Evolutionary conservation across 2,797 vertebrate genomes (phyloP), one percentile per base, ranked within the genome.

Genomic region (Caiman crocodilus): DNA sequence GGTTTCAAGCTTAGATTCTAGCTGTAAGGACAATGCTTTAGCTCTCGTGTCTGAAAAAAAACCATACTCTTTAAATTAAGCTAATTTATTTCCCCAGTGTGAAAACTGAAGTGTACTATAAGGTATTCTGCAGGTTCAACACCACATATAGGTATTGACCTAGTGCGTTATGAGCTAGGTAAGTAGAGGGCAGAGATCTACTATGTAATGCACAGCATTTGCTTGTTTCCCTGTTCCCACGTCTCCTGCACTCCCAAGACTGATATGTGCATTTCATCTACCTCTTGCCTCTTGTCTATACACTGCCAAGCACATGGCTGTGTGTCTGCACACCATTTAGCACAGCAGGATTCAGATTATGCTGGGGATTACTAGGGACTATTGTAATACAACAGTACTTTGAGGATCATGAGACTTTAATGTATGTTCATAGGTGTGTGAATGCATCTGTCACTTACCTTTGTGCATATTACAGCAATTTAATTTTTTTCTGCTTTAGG

Each of bases 311-410:
- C 10, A 50, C 42, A 50, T 50, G 42, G 42, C 9, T 50, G 42
- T 50, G 42, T 50, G 21, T 25, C 69, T 14, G 35, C 21, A 16
- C 9, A 26, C 7, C 15, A 17, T 3, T 2, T 11, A 10, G 84
- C 63, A 28, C 73, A 25, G 2, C 0, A 2, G 61, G 5, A 12
- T 50, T 69, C 6, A 0, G 0, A 14, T 3, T 7, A 4, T n/a
- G 14, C 32, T 14, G 55, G 12, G 1, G n/a, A 88, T 17, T 57
- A 5, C 35, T 56, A 6, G 50, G 30, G 30, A 50, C 76, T 20
- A 2, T 11, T 60, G 57, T 28, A 78, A 1, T 73, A 50, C 67
- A 42, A 42, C 2, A 16, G 9, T 0, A 1, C 0, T 2, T 32
- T 57, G 9, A 8, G 0, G 0, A 83, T 10, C 42, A 67, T 21